These are phyloP conservation scores for Mactra quadrangularis DNA, from an alignment of 1,140 invertebrate species.

Conservation along the genomic window DNA sequence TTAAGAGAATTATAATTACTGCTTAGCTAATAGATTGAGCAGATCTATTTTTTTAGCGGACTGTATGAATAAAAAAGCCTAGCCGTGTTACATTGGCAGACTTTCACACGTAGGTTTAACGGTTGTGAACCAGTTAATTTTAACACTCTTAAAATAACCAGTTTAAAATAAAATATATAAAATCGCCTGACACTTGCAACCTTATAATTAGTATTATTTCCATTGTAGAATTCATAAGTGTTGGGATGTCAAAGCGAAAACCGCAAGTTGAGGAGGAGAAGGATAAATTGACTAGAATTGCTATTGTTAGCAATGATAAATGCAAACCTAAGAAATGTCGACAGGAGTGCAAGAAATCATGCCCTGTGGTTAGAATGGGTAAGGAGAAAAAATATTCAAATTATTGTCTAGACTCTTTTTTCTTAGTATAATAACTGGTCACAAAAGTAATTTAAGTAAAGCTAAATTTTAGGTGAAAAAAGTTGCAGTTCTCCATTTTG, in stretches of 20 bases:
- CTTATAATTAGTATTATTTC: background rate
- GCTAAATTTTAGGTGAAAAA: background rate
- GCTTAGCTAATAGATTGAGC: too few relatives aligned
- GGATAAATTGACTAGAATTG: constrained; percentile 89
- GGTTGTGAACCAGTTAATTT: too few relatives aligned
- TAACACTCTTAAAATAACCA: too few relatives aligned
- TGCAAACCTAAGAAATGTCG: constrained; percentile 99
- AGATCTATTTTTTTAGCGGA: too few relatives aligned
- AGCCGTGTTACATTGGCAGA: too few relatives aligned
- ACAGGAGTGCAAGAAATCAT: constrained; percentile 99
- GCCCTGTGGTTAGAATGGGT: constrained; percentile 99
- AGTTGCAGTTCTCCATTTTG: background rate
- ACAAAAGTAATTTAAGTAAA: background rate
- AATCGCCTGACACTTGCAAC: too few relatives aligned
- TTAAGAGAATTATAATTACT: too few relatives aligned
- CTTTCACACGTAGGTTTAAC: too few relatives aligned
- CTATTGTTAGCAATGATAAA: constrained; percentile 98
- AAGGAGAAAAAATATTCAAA: constrained; percentile 50
- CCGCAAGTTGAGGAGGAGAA: constrained; percentile 62
- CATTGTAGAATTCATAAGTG: background rate
- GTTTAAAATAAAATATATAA: too few relatives aligned
- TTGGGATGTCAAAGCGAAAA: constrained; percentile 65
- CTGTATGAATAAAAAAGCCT: too few relatives aligned
- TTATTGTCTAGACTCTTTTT: too few relatives aligned
- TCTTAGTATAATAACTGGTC: too few relatives aligned